Conservation (phyloP, 1,140 invertebrate genomes). For the Ceratina calcarata region DNA sequence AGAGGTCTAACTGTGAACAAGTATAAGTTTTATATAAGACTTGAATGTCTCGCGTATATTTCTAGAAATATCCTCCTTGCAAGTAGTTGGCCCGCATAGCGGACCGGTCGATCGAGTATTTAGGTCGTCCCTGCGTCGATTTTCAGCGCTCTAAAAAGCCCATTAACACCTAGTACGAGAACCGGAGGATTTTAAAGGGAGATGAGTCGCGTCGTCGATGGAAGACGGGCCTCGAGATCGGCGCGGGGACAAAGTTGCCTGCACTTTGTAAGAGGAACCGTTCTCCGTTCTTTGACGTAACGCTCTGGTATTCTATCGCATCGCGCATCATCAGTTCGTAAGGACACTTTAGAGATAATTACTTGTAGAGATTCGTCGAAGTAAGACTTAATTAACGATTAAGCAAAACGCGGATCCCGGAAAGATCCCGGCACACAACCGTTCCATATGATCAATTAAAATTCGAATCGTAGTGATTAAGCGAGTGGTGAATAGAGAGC, state of each 20-base stretch:
- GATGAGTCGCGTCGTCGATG: too few species aligned
- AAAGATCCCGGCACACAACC: constrained; percentile 57
- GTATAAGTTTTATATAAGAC: constrained; percentile 60
- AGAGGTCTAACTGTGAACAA: constrained; percentile 51
- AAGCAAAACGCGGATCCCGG: constrained; percentile 32
- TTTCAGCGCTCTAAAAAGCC: background rate
- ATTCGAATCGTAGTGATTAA: constrained; percentile 66
- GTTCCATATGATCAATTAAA: constrained; percentile 70
- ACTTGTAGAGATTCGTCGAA: constrained; percentile 39
- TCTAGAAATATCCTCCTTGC: constrained; percentile 33
- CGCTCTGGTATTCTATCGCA: constrained; percentile 32
- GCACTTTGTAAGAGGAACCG: constrained; percentile 24
- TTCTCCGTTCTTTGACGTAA: constrained; percentile 39
- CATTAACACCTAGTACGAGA: background rate
- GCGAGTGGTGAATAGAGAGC: constrained; percentile 17
- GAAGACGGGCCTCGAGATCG: background rate
- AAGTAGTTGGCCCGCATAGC: constrained; percentile 27
- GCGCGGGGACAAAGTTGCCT: background rate
- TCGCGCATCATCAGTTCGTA: constrained; percentile 35
- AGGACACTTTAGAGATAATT: constrained; percentile 44
- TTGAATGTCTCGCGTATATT: constrained; percentile 49
- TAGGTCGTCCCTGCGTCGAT: constrained; percentile 18
- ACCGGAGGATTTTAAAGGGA: background rate
- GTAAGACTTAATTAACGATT: constrained; percentile 46
- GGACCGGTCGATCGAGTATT: constrained; percentile 16